These are phyloP conservation scores for Neuroterus valhalla DNA, from an alignment of 1,140 invertebrate genomes.

Conservation along the genomic window DNA sequence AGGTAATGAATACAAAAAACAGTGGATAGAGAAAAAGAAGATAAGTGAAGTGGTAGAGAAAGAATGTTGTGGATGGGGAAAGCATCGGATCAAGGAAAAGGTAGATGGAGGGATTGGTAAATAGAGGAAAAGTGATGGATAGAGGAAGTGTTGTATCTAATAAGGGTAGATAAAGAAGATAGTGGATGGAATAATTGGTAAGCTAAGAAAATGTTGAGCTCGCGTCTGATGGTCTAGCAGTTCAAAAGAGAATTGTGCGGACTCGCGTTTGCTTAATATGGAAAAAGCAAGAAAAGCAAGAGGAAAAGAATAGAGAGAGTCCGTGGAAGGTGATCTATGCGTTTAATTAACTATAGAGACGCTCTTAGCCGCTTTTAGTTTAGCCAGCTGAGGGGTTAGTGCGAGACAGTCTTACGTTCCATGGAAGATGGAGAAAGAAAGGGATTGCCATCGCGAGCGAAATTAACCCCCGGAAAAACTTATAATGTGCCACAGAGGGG, in stretches of 20 bases:
- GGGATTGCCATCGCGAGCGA: conserved; percentile 42
- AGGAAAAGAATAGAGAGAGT: conserved; percentile 40
- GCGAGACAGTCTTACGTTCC: conserved; percentile 42
- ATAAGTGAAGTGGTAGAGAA: no score
- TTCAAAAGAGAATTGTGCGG: conserved; percentile 45
- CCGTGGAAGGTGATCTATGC: conserved; percentile 68
- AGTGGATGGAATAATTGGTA: no score
- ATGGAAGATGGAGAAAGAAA: conserved; percentile 47
- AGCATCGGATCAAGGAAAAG: no score
- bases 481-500: conserved; percentile 51
- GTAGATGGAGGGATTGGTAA: no score
- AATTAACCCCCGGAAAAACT: conserved; percentile 59
- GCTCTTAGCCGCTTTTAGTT: conserved; percentile 71
- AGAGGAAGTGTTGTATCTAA: no score
- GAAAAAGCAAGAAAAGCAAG: conserved; percentile 36
- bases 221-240: conserved; percentile 35
- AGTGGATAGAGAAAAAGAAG: no score
- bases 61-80: no score
- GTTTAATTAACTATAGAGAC: conserved; percentile 75
- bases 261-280: conserved; percentile 56
- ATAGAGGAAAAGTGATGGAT: no score
- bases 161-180: no score
- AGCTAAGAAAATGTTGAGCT: neutral
- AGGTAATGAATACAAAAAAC: no score
- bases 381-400: conserved; percentile 54